Percentiles rank a stretch among this genome's conserved stretches.
Evolutionary conservation across 2,797 vertebrate genomes (phyloP).

Genomic region (Antennarius maculatus): DNA sequence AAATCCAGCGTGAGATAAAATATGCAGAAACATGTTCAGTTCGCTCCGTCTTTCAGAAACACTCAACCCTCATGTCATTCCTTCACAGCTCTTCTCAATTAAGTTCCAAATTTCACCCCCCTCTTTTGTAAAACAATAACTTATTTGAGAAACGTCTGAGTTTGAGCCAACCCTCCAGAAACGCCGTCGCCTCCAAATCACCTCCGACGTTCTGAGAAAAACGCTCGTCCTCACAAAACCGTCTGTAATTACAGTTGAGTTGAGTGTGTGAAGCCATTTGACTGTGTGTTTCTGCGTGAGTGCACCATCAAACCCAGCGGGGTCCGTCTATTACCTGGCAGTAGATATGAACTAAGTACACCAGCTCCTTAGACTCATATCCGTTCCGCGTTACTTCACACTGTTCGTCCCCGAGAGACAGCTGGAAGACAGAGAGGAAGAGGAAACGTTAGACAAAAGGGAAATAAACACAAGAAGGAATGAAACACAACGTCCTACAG

Average conservation of each 20-base stretch:
- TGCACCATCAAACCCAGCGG: background rate
- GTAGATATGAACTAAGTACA: constrained; percentile 96
- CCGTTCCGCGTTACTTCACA: constrained; percentile 92
- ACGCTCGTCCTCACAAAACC: background rate
- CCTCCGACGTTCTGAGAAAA: background rate
- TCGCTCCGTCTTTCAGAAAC: background rate
- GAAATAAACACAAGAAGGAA: background rate
- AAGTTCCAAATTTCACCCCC: constrained; percentile 27
- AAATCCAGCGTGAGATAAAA: background rate
- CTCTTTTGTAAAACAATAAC: constrained; percentile 34
- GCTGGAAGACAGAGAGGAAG: constrained; percentile 64
- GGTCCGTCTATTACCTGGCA: constrained; percentile 88
- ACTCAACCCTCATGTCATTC: constrained; percentile 20
- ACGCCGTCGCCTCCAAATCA: constrained; percentile 4
- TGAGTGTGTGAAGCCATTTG: constrained; percentile 8
- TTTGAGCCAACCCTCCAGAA: constrained; percentile 7
- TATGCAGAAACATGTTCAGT: background rate
- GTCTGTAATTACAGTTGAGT: constrained; percentile 4
- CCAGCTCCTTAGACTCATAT: constrained; percentile 94
- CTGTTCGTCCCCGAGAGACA: constrained; percentile 94
- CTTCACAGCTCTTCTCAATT: constrained; percentile 20
- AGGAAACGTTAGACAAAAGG: constrained; percentile 18
- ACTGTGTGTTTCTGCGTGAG: background rate
- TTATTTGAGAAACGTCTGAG: constrained; percentile 31
- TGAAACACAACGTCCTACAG: background rate